phyloP scores from a whole-genome alignment of 2,797 vertebrate species.

The Emys orbicularis region DNA sequence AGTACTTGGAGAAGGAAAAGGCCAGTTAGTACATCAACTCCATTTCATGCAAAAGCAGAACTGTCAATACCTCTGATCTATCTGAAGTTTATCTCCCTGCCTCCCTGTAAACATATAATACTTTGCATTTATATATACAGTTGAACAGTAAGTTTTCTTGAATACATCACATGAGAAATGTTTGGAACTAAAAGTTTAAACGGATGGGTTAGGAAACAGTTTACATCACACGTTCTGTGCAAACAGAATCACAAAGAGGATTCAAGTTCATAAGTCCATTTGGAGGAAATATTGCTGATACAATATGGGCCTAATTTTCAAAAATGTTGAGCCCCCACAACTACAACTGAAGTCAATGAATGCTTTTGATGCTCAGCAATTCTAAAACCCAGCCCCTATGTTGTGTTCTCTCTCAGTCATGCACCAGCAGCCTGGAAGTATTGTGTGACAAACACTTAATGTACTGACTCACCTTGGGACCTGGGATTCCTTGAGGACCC shows the following conservation, averaged over 20 bases:
- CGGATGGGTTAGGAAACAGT: background rate
- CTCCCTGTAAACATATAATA: background rate
- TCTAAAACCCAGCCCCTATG: background rate
- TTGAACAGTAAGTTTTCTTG: background rate
- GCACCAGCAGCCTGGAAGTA: conserved; percentile 38
- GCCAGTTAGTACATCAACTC: background rate
- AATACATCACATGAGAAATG: fast-evolving
- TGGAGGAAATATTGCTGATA: background rate
- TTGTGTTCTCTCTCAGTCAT: conserved; percentile 46
- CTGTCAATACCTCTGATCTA: background rate
- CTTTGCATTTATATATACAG: background rate
- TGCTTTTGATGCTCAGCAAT: background rate
- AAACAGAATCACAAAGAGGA: background rate
- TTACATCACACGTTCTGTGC: background rate
- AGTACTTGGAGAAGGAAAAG: background rate
- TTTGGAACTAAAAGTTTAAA: background rate
- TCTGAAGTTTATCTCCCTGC: background rate
- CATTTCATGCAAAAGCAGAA: background rate
- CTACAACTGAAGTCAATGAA: conserved; percentile 12
- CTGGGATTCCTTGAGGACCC: conserved; percentile 84
- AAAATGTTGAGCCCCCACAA: conserved; percentile 3
- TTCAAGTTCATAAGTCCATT: background rate
- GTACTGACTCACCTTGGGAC: conserved; percentile 82
- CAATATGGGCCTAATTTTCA: background rate
- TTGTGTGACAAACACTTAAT: conserved; percentile 41